A percentile compares a stretch with the other conserved stretches of the same genome.
These are phyloP conservation scores for Tuta absoluta DNA, from an alignment of 2,888 invertebrate species.

Conservation along the genomic window DNA sequence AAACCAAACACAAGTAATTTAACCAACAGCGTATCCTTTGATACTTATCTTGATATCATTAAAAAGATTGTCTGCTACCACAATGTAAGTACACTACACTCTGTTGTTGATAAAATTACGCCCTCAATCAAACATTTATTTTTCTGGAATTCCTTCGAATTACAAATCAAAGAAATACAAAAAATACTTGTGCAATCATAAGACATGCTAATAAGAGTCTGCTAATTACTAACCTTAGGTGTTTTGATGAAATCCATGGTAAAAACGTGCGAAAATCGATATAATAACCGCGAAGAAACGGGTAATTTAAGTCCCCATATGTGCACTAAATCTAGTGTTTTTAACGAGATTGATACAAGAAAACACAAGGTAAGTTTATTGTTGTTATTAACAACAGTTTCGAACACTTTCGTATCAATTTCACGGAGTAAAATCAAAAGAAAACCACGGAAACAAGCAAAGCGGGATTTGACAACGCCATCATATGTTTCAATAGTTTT, in stretches of 20 bases:
- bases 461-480: slow-evolving; percentile 16
- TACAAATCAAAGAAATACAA: too few species aligned
- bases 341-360: neutral
- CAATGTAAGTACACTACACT: neutral
- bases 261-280: slow-evolving; percentile 59
- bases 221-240: slow-evolving; percentile 62
- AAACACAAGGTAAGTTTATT: neutral
- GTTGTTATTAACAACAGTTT: too few species aligned
- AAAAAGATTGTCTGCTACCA: too few species aligned
- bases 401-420: neutral
- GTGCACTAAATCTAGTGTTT: slow-evolving; percentile 30
- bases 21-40: neutral
- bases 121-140: neutral
- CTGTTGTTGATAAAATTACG: neutral
- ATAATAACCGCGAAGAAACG: slow-evolving; percentile 45
- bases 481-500: slow-evolving; percentile 3
- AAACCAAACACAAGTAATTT: neutral
- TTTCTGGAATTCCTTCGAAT: neutral
- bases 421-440: neutral
- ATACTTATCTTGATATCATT: neutral
- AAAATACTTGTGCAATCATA: neutral
- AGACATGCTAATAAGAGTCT: neutral
- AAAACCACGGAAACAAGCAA: neutral
- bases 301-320: slow-evolving; percentile 46
- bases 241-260: slow-evolving; percentile 73